Evolutionary conservation across 2,113 vertebrate species (phyloP).

Genomic region (Pygoscelis adeliae): DNA sequence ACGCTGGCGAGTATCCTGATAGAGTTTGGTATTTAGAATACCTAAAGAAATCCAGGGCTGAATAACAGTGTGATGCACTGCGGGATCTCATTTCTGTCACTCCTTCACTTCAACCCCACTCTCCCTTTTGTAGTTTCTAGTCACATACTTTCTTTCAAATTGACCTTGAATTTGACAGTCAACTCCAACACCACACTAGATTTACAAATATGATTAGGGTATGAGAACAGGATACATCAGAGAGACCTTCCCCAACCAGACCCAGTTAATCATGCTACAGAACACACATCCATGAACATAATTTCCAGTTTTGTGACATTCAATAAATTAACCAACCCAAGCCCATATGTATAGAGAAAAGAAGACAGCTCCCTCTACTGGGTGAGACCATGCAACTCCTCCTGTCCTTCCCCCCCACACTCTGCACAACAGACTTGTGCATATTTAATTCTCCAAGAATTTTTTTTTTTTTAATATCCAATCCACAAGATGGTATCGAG

Average conservation of each 20-base stretch:
- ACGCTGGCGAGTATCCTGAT: neutral
- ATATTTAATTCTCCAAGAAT: neutral
- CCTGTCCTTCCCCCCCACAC: neutral
- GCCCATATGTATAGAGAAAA: neutral
- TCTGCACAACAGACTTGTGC: accelerated
- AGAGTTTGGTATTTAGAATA: neutral
- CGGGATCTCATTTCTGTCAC: neutral
- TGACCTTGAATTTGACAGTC: conserved; percentile 41
- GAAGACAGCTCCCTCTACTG: conserved; percentile 19
- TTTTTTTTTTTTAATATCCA: neutral
- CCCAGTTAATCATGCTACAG: neutral
- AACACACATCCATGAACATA: neutral
- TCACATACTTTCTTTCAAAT: neutral
- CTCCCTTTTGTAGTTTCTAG: neutral
- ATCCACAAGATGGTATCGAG: neutral
- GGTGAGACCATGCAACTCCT: neutral
- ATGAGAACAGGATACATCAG: neutral
- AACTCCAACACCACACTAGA: neutral
- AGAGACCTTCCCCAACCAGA: neutral
- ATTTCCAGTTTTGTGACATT: neutral
- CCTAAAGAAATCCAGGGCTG: neutral
- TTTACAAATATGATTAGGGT: conserved; percentile 17
- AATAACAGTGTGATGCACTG: neutral
- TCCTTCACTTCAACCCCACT: neutral
- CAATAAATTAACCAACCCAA: neutral